Evolutionary conservation across 2,113 vertebrate genomes (phyloP).

Genomic region (Chunga burmeisteri): DNA sequence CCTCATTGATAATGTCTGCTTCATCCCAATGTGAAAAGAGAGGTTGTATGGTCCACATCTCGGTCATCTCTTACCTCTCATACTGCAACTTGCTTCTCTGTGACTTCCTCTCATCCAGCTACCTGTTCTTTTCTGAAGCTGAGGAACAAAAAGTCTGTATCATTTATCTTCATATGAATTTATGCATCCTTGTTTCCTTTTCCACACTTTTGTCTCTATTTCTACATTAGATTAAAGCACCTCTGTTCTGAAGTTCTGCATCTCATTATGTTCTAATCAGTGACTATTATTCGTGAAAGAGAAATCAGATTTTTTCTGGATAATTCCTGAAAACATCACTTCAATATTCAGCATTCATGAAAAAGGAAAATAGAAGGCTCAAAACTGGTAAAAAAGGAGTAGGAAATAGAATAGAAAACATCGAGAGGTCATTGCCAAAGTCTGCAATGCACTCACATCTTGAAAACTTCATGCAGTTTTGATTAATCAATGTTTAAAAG

Average conservation of each 20-base stretch:
- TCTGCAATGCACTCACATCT: neutral
- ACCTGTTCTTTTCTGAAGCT: neutral
- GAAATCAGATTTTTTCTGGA: neutral
- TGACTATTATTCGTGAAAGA: neutral
- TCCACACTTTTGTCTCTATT: neutral
- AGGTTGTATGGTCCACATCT: neutral
- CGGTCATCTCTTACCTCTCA: neutral
- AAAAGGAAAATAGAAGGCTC: neutral
- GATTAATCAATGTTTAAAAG: neutral
- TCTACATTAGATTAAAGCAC: neutral
- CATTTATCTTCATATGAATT: neutral
- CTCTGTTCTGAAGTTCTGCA: neutral
- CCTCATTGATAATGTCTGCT: neutral
- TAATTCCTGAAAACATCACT: neutral
- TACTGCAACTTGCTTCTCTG: neutral
- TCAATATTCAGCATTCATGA: neutral
- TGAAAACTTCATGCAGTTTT: neutral
- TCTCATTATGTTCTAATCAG: neutral
- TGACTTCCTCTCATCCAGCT: neutral
- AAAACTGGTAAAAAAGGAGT: neutral
- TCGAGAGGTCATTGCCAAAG: neutral
- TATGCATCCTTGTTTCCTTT: neutral
- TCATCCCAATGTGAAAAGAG: neutral
- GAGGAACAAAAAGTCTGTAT: neutral
- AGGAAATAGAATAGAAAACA: neutral